Evolutionary conservation across 2,888 invertebrate species (phyloP).

Genomic region (Tetragnatha montana): DNA sequence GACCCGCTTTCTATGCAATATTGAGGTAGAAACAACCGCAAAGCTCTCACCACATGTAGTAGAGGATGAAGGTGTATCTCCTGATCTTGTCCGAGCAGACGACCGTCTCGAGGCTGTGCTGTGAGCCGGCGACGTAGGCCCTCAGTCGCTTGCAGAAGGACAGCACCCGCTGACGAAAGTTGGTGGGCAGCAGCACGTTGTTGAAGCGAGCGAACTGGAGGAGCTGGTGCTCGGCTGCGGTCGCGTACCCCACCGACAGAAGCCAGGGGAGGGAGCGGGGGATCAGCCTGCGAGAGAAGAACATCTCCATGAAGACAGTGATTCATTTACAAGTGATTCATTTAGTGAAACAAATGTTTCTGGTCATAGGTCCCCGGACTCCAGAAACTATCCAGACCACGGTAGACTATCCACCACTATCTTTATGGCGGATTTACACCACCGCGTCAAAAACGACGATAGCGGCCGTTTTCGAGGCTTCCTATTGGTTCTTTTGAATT

Average conservation of each 20-base stretch:
- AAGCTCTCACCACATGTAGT: constrained; percentile 66
- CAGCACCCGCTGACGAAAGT: constrained; percentile 70
- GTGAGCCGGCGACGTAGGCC: constrained; percentile 30
- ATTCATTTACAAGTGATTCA: not conserved
- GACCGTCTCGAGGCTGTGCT: constrained; percentile 58
- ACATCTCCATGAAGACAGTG: not conserved
- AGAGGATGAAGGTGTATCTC: constrained; percentile 63
- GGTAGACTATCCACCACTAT: no score
- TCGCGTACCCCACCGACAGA: constrained; percentile 55
- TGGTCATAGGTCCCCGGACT: not conserved
- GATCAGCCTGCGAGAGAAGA: constrained; percentile 50
- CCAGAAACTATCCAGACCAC: not conserved
- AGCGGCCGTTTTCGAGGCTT: no score
- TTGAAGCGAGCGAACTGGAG: constrained; percentile 70
- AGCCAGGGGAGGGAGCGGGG: constrained; percentile 67
- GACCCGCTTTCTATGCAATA: not conserved
- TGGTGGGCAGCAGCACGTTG: constrained; percentile 65
- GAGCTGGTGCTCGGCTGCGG: constrained; percentile 69
- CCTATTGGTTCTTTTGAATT: no score
- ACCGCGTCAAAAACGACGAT: no score
- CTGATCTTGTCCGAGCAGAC: constrained; percentile 56
- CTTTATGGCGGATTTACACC: no score
- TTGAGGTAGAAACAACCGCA: not conserved
- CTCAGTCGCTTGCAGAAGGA: constrained; percentile 68
- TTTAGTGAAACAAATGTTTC: not conserved